phyloP scores from a whole-genome alignment of 2,888 invertebrate species.

The Deladenus siricidicola region DNA sequence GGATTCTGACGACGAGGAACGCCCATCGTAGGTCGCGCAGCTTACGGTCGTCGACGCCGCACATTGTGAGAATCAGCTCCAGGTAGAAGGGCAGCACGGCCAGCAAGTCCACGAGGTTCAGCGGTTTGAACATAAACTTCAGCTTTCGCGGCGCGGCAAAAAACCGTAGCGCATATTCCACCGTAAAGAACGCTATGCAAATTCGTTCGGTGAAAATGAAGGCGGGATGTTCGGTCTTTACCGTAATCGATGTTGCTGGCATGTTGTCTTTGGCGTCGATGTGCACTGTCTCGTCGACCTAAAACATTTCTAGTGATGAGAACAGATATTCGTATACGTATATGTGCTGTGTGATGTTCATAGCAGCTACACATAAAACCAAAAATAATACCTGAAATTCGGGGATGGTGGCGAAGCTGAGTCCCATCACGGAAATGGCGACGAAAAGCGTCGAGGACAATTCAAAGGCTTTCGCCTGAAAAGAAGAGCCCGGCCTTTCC shows the following conservation, averaged over 20 bases:
- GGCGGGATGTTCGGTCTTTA: too few relatives aligned
- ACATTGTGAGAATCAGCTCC: constrained; percentile 48
- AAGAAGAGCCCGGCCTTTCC: constrained; percentile 38
- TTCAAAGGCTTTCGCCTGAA: constrained; percentile 40
- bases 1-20: constrained; percentile 52
- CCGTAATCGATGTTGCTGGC: background rate
- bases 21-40: constrained; percentile 51
- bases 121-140: constrained; percentile 48
- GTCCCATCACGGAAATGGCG: constrained; percentile 50
- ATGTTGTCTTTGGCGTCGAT: constrained; percentile 28
- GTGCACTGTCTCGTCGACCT: background rate
- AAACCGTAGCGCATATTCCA: constrained; percentile 24
- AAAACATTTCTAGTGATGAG: too few relatives aligned
- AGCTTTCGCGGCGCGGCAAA: constrained; percentile 49
- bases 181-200: constrained; percentile 53
- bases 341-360: background rate
- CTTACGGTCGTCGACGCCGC: constrained; percentile 51
- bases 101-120: constrained; percentile 19
- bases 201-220: constrained; percentile 53
- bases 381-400: constrained; percentile 53
- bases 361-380: background rate
- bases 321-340: background rate
- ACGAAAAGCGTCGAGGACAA: constrained; percentile 51
- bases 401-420: constrained; percentile 51
- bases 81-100: constrained; percentile 52